These are phyloP conservation scores for Drosophila asahinai DNA, from an alignment of 1,140 invertebrate species.

Conservation along the genomic window DNA sequence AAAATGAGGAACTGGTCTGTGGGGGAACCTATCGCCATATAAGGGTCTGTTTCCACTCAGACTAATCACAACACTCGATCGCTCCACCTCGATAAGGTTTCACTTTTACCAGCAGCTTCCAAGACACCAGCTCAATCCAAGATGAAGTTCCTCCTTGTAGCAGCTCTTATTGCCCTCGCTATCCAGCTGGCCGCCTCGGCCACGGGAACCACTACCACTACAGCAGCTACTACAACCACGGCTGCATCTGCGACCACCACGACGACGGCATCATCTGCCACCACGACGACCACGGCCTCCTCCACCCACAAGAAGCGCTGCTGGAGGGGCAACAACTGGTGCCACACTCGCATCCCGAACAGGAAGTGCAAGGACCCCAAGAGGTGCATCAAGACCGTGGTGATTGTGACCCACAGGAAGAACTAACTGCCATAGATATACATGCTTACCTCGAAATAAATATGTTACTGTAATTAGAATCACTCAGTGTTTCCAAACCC, in stretches of 20 bases:
- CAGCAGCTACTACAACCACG: neutral
- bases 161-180: conserved; percentile 6
- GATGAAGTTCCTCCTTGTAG: conserved; percentile 17
- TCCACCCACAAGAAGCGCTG: neutral
- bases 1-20: neutral
- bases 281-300: neutral
- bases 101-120: too few relatives aligned
- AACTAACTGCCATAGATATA: neutral
- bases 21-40: neutral
- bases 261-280: neutral
- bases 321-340: conserved; percentile 21
- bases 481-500: too few relatives aligned
- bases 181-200: neutral
- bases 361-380: conserved; percentile 25
- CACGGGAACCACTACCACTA: neutral
- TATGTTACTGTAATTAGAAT: too few relatives aligned
- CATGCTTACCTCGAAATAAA: too few relatives aligned
- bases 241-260: neutral
- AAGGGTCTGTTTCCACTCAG: neutral
- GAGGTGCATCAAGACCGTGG: conserved; percentile 14
- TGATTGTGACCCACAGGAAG: conserved; percentile 13
- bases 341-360: conserved; percentile 6
- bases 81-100: neutral
- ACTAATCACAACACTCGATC: conserved; percentile 14
- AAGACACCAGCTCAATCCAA: neutral